Percentiles rank a stretch among this genome's conserved stretches.
These are phyloP conservation scores for Nyctalus aviator DNA, from an alignment of 2,797 vertebrate genomes.

Conservation along the genomic window DNA sequence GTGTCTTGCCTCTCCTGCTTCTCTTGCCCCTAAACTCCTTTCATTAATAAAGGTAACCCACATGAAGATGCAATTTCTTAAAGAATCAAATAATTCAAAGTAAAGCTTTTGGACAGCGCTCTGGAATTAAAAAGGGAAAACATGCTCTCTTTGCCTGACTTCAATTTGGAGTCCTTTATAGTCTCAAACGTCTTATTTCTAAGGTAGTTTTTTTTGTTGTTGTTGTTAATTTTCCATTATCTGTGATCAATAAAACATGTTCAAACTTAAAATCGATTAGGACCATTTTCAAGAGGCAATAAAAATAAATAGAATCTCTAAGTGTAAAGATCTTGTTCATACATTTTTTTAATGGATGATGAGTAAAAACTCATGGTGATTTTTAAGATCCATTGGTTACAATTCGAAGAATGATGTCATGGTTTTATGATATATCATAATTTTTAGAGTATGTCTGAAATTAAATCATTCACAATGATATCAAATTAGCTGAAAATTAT, in stretches of 20 bases:
- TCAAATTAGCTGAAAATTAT: neutral
- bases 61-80: neutral
- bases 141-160: neutral
- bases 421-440: conserved; percentile 12
- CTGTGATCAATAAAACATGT: neutral
- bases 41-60: neutral
- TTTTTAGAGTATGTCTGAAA: conserved; percentile 20
- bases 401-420: neutral
- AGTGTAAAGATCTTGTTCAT: conserved; percentile 24
- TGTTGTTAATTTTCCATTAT: neutral
- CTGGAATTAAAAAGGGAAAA: neutral
- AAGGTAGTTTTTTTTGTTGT: neutral
- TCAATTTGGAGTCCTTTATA: neutral
- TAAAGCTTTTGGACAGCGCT: conserved; percentile 10
- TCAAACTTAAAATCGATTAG: neutral
- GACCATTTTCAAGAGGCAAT: neutral
- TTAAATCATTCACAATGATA: neutral
- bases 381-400: conserved; percentile 40
- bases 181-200: conserved; percentile 13
- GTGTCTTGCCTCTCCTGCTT: too few species aligned
- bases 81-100: neutral
- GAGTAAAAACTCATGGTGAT: conserved; percentile 11
- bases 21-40: too few species aligned
- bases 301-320: neutral
- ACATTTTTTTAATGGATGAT: neutral